Evolutionary conservation across 2,797 vertebrate genomes (phyloP), one percentile per base, ranked within the genome.

Genomic region (Gymnothorax reevesii): DNA sequence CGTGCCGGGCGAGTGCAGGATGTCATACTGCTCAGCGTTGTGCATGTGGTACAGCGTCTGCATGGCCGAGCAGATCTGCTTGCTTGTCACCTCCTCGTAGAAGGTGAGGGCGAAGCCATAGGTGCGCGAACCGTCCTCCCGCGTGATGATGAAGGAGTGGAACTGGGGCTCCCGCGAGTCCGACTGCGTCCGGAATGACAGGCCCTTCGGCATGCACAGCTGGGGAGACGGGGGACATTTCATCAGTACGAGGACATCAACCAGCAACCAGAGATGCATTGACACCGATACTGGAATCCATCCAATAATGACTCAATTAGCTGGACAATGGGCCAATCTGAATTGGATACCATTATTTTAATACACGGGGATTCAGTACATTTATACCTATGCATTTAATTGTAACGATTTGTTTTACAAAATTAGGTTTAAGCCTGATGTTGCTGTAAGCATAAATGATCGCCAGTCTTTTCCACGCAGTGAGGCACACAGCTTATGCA

Each of bases 11-110:
- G 66, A 25, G 92, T 97, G 97, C 91, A 99, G 94, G 92, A 98
- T 97, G 94, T 99, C 98, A 84, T 98, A 99, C 92, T 96, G 96
- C 89, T 99, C 99, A 4, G 98, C 99, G 7, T 99, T 99, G 96
- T 99, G 99, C 98, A 99, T 99, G 91, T 99, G 98, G 92, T 99
- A 99, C 82, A 99, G 96, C 0, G 99, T 99, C 96, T 99, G 99
- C 99, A 99, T 99, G 84, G 99, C 98, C 69, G 97, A 98, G 95
- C 99, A 99, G 95, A 99, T 99, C 96, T 99, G 98, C 92, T 98
- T 98, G 93, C 98, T 99, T 90, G 98, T 98, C 95, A 99, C 99
- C 91, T 99, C 99, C 93, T 99, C 98, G n/a, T 97, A 99, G 96
- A 99, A 99, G 0, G 98, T 99, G 92, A 99, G 98, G 60, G 98